These are phyloP conservation scores for Barypeithes pellucidus DNA, from an alignment of 2,888 invertebrate genomes.

Conservation along the genomic window DNA sequence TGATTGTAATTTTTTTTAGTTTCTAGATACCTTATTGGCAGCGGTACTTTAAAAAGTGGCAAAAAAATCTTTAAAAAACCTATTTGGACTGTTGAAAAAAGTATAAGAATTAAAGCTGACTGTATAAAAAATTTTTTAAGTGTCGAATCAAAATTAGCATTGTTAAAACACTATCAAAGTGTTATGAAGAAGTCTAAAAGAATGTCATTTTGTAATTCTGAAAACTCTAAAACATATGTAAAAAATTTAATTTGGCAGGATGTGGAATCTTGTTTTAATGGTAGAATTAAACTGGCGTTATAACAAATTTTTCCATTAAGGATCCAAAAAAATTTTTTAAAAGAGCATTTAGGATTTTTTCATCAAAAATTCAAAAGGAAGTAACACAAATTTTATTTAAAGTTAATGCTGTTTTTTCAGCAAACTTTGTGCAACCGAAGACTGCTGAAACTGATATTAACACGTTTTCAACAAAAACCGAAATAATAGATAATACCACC, in stretches of 20 bases:
- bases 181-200: background rate
- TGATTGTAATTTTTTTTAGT: too few species aligned
- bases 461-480: constrained; percentile 27
- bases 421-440: constrained; percentile 31
- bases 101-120: background rate
- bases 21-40: background rate
- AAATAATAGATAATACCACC: constrained; percentile 12
- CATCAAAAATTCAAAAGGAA: constrained; percentile 20
- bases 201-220: background rate
- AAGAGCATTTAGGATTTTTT: constrained; percentile 23
- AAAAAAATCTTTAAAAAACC: constrained; percentile 3
- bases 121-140: constrained; percentile 6
- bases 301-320: constrained; percentile 26
- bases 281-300: constrained; percentile 22
- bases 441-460: constrained; percentile 27
- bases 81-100: background rate
- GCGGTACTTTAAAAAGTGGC: background rate
- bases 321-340: constrained; percentile 33
- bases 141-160: background rate
- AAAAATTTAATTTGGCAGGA: constrained; percentile 22
- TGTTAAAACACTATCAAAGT: too few species aligned
- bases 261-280: constrained; percentile 34
- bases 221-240: background rate
- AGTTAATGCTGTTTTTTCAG: too few species aligned
- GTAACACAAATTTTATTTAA: constrained; percentile 14